These are phyloP conservation scores for Parthenolecanium corni DNA, from an alignment of 2,888 invertebrate genomes.

Conservation along the genomic window DNA sequence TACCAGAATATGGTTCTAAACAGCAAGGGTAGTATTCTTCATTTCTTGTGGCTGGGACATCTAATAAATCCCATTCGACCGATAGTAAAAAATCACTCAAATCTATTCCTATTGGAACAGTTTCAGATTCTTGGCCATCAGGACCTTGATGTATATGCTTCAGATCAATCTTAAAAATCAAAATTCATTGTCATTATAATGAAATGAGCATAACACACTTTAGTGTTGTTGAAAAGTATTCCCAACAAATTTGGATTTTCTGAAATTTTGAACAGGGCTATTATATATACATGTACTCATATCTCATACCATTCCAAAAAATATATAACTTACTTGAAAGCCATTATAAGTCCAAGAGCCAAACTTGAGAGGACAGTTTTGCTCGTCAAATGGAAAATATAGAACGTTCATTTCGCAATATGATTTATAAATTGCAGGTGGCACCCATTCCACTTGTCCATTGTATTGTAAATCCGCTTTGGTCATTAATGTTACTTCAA, in stretches of 20 bases:
- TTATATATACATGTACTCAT: too few species aligned
- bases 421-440: constrained; percentile 86
- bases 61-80: constrained; percentile 95
- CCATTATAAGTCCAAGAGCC: constrained; percentile 92
- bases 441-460: constrained; percentile 89
- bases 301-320: too few species aligned
- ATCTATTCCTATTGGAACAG: constrained; percentile 81
- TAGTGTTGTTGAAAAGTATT: too few species aligned
- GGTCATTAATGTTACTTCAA: constrained; percentile 80
- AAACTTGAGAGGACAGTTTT: constrained; percentile 92
- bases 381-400: constrained; percentile 93
- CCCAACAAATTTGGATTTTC: too few species aligned
- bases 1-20: constrained; percentile 75
- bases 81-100: constrained; percentile 90
- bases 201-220: too few species aligned
- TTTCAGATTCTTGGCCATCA: constrained; percentile 65
- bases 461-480: constrained; percentile 86
- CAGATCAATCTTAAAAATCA: constrained; percentile 62
- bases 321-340: constrained; percentile 57
- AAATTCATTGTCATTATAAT: too few species aligned
- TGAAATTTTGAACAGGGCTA: too few species aligned
- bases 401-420: constrained; percentile 90
- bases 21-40: constrained; percentile 89
- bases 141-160: constrained; percentile 74
- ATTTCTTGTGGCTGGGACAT: constrained; percentile 81